Evolutionary conservation across 2,888 invertebrate genomes (phyloP).

Genomic region (Drosophila pegasa): DNA sequence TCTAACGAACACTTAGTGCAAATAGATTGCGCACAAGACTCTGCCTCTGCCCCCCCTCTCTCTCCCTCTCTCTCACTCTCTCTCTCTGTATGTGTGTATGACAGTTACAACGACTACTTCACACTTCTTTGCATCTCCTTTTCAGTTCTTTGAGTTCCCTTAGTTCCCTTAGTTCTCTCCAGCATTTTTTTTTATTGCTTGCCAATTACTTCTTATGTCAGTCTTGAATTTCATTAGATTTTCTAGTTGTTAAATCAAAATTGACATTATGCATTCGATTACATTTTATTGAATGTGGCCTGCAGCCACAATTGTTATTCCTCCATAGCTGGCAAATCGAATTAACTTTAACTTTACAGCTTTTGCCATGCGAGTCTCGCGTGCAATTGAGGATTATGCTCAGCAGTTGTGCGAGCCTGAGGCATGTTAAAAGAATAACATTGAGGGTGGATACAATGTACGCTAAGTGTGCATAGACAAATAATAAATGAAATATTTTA

Average conservation of each 20-base stretch:
- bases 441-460: no score
- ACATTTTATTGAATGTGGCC: slow-evolving; percentile 37
- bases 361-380: background rate
- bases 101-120: slow-evolving; percentile 21
- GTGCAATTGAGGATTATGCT: no score
- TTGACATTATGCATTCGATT: slow-evolving; percentile 56
- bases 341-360: background rate
- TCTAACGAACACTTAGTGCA: slow-evolving; percentile 78
- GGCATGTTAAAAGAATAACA: background rate
- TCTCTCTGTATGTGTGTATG: slow-evolving; percentile 13
- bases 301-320: slow-evolving; percentile 38
- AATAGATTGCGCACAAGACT: slow-evolving; percentile 63
- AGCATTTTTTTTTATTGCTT: slow-evolving; percentile 61
- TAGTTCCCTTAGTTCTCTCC: slow-evolving; percentile 19
- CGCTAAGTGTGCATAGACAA: no score
- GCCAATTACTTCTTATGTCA: slow-evolving; percentile 70
- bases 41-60: background rate
- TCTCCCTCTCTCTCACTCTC: background rate
- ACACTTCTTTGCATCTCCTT: slow-evolving; percentile 30
- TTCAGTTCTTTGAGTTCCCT: slow-evolving; percentile 11
- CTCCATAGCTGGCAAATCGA: slow-evolving; percentile 1
- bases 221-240: slow-evolving; percentile 68
- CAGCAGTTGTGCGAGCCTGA: background rate
- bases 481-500: no score
- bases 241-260: slow-evolving; percentile 65